Conservation (phyloP, 2,888 invertebrate species). For the Lepidocyrtoides sp. region DNA sequence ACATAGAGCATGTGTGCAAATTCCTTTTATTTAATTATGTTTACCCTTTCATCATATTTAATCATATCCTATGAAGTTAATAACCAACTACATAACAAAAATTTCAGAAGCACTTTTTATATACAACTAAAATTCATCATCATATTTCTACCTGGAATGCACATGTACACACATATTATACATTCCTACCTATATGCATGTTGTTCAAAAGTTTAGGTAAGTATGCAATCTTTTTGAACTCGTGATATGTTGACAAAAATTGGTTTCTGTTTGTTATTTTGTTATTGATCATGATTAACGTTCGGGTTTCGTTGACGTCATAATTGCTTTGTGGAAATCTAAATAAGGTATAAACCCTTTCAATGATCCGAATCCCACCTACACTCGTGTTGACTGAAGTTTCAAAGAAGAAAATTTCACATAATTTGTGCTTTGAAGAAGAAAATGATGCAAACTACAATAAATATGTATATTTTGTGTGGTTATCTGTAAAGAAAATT, state of each 20-base stretch:
- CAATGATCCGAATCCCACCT: neutral
- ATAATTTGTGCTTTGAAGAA: neutral
- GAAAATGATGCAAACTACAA: neutral
- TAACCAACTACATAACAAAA: neutral
- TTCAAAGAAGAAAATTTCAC: neutral
- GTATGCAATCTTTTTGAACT: neutral
- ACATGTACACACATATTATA: neutral
- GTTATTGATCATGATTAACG: neutral
- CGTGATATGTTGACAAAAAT: neutral
- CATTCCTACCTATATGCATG: too few relatives aligned
- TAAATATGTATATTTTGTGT: neutral
- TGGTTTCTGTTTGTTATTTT: neutral
- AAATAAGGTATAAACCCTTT: neutral
- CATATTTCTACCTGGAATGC: too few relatives aligned
- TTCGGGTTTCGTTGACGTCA: conserved; percentile 5
- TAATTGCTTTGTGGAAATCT: conserved; percentile 16
- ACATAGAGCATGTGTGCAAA: neutral
- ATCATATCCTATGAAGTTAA: too few relatives aligned
- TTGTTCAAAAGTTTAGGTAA: neutral
- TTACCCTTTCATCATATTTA: neutral
- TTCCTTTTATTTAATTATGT: neutral
- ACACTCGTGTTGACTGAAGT: neutral
- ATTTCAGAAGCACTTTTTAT: neutral
- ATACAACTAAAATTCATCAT: too few relatives aligned
- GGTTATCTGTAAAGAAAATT: too few relatives aligned